These are phyloP conservation scores for Coenonympha glycerion DNA, from an alignment of 2,888 invertebrate species.

Conservation along the genomic window DNA sequence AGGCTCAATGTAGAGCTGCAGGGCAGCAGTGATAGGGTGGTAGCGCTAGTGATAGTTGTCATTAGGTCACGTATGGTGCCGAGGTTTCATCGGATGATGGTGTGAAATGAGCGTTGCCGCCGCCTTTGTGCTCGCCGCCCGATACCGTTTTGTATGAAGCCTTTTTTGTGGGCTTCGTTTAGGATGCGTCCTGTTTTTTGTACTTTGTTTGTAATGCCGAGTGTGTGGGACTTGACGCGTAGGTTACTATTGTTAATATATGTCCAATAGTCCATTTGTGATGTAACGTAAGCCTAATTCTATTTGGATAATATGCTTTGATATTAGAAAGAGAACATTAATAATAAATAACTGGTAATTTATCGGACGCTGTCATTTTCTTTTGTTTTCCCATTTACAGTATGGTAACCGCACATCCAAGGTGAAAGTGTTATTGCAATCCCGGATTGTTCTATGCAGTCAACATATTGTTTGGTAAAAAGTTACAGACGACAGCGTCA, in stretches of 20 bases:
- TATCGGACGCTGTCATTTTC: too few relatives aligned
- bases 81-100: conserved; percentile 52
- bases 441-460: too few relatives aligned
- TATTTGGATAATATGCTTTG: conserved; percentile 30
- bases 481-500: too few relatives aligned
- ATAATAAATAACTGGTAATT: background rate
- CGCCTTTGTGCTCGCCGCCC: conserved; percentile 61
- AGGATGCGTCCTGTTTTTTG: conserved; percentile 70
- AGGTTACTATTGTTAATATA: conserved; percentile 68
- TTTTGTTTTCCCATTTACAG: too few relatives aligned
- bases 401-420: too few relatives aligned
- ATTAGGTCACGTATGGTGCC: conserved; percentile 63
- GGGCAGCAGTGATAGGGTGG: background rate
- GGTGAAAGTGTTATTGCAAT: too few relatives aligned
- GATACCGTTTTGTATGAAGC: conserved; percentile 63
- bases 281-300: conserved; percentile 36
- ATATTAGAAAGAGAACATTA: background rate
- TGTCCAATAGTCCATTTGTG: conserved; percentile 41
- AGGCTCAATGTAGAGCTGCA: conserved; percentile 1
- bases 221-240: conserved; percentile 75
- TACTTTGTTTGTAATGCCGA: conserved; percentile 70
- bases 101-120: conserved; percentile 67
- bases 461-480: too few relatives aligned
- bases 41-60: conserved; percentile 44
- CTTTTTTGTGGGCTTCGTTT: conserved; percentile 67